Percentiles rank a stretch among this genome's conserved stretches.
Evolutionary conservation across 2,113 vertebrate species (phyloP).

Genomic region (Phalacrocorax carbo): DNA sequence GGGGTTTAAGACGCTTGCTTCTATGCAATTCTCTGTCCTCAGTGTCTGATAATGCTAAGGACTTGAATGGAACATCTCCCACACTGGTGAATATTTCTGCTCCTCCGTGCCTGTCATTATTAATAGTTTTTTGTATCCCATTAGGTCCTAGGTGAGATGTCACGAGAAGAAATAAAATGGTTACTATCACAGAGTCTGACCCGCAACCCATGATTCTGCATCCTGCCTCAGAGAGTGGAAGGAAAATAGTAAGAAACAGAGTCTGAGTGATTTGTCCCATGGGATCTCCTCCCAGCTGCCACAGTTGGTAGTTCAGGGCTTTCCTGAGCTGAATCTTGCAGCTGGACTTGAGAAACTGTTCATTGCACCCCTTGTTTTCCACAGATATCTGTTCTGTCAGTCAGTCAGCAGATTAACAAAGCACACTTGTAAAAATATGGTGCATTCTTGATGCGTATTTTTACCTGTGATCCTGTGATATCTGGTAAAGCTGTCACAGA

Average conservation of each 20-base stretch:
- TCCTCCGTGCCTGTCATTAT: background rate
- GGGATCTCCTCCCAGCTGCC: background rate
- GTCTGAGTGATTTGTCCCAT: background rate
- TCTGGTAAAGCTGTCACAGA: background rate
- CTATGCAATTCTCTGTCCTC: background rate
- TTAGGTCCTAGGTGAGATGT: background rate
- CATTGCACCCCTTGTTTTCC: background rate
- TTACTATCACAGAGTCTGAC: background rate
- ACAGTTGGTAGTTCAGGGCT: background rate
- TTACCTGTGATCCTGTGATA: background rate
- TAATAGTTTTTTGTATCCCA: background rate
- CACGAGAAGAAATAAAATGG: background rate
- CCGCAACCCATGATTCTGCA: background rate
- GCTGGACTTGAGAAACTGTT: background rate
- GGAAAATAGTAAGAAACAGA: background rate
- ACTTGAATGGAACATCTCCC: background rate
- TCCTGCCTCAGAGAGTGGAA: background rate
- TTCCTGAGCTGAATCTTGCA: background rate
- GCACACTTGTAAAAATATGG: background rate
- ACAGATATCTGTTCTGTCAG: background rate
- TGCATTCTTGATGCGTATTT: background rate
- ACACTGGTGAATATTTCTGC: background rate
- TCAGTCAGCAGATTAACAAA: background rate
- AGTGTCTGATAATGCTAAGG: background rate
- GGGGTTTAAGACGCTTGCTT: background rate